phyloP scores from a whole-genome alignment of 2,797 vertebrate genomes.

The Natrix natrix region DNA sequence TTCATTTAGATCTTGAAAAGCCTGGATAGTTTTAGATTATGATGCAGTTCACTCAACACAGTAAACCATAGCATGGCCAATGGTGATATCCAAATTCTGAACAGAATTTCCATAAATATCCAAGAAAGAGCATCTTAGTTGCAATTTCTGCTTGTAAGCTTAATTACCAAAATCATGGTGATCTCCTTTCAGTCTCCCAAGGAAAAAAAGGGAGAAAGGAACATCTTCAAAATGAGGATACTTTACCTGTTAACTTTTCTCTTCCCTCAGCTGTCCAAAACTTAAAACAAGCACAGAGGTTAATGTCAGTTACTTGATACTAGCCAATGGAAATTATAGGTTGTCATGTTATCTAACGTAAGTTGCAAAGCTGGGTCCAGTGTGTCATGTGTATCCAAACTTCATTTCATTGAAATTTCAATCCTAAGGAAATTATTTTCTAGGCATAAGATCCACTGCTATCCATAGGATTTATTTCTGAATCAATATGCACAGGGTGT shows the following conservation, averaged over 20 bases:
- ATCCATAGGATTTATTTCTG: background rate
- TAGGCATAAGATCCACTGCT: background rate
- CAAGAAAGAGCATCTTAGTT: background rate
- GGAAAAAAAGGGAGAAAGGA: background rate
- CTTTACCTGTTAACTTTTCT: background rate
- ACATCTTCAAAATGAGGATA: background rate
- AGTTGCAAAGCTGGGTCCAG: background rate
- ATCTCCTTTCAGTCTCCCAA: background rate
- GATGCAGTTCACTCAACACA: background rate
- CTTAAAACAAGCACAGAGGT: background rate
- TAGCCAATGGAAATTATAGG: background rate
- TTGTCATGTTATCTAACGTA: background rate
- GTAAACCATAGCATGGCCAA: background rate
- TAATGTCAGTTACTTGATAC: background rate
- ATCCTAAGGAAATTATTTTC: background rate
- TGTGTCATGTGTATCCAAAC: background rate
- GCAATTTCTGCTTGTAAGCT: background rate
- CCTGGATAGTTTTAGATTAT: background rate
- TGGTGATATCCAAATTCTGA: background rate
- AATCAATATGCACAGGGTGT: background rate
- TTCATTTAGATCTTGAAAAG: background rate
- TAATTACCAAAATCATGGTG: background rate
- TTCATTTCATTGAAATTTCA: background rate
- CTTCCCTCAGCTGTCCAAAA: background rate
- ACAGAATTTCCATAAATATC: background rate